Evolutionary conservation across 1,140 invertebrate species (phyloP).

Genomic region (Neelides sp.): DNA sequence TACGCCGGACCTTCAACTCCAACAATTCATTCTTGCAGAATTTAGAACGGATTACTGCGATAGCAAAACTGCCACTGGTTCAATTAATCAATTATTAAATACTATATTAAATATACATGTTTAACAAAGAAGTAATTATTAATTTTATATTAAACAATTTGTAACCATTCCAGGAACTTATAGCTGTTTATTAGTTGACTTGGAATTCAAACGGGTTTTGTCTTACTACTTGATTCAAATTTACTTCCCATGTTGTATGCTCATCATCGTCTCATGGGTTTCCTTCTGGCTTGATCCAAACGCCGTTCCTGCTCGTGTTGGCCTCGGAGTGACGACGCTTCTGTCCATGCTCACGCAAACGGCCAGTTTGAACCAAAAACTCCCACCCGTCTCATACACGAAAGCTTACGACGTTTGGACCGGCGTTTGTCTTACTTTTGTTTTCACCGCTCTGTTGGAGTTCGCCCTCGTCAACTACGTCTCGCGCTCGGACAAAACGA

Average conservation of each 20-base stretch:
- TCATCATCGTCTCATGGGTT: conserved; percentile 47
- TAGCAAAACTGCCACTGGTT: conserved; percentile 40
- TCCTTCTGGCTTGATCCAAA: conserved; percentile 45
- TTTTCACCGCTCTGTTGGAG: conserved; percentile 44
- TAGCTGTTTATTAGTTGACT: conserved; percentile 41
- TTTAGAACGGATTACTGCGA: conserved; percentile 40
- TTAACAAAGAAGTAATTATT: too few relatives aligned
- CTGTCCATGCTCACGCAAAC: conserved; percentile 46
- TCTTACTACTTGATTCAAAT: conserved; percentile 44
- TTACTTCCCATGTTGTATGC: conserved; percentile 42
- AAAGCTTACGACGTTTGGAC: conserved; percentile 46
- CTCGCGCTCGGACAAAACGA: conserved; percentile 38
- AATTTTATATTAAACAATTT: too few relatives aligned
- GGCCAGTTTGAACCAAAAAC: conserved; percentile 37
- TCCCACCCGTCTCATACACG: conserved; percentile 8
- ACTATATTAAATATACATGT: too few relatives aligned
- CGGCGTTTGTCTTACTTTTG: conserved; percentile 45
- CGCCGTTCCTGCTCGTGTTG: conserved; percentile 46
- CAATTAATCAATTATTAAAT: too few relatives aligned
- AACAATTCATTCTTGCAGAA: conserved; percentile 36
- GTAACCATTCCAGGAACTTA: conserved; percentile 38
- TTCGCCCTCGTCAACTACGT: conserved; percentile 48
- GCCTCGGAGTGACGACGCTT: conserved; percentile 49
- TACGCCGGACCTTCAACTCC: conserved; percentile 35
- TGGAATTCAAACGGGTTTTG: conserved; percentile 42